These are phyloP conservation scores for Eupithecia centaureata DNA, from an alignment of 2,888 invertebrate genomes.

Conservation along the genomic window DNA sequence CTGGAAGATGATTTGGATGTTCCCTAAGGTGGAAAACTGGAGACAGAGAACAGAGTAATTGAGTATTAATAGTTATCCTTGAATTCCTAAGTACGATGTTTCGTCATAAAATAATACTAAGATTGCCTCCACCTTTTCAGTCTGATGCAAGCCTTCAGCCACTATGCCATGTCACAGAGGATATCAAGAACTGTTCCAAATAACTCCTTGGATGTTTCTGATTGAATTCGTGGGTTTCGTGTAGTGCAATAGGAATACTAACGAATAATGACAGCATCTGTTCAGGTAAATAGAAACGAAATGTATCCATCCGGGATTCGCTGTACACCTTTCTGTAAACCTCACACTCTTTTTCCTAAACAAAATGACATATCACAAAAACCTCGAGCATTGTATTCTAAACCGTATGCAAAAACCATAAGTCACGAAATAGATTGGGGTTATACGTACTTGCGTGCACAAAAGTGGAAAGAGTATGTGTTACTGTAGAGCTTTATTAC, in stretches of 20 bases:
- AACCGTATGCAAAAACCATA: slow-evolving; percentile 30
- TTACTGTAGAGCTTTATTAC: slow-evolving; percentile 78
- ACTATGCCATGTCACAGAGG: neutral
- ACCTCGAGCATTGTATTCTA: slow-evolving; percentile 7
- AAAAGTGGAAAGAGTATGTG: slow-evolving; percentile 60
- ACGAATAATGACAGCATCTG: slow-evolving; percentile 69
- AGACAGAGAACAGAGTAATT: no score
- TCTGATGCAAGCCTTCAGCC: no score
- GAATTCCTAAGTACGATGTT: no score
- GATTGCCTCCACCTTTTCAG: no score
- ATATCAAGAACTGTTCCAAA: neutral
- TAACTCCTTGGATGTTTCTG: neutral
- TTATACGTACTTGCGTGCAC: slow-evolving; percentile 46
- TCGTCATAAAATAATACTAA: neutral
- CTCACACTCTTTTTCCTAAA: slow-evolving; percentile 52
- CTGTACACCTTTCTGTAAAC: slow-evolving; percentile 76
- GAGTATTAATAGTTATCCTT: no score
- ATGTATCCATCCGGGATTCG: slow-evolving; percentile 76
- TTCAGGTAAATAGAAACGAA: slow-evolving; percentile 79
- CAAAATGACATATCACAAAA: slow-evolving; percentile 47
- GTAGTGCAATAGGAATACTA: slow-evolving; percentile 18
- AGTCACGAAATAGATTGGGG: slow-evolving; percentile 41
- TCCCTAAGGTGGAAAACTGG: no score
- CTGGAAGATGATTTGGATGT: no score
- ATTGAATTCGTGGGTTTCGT: slow-evolving; percentile 4